These are phyloP conservation scores for Pogona vitticeps DNA, from an alignment of 2,113 vertebrate genomes.

Conservation along the genomic window DNA sequence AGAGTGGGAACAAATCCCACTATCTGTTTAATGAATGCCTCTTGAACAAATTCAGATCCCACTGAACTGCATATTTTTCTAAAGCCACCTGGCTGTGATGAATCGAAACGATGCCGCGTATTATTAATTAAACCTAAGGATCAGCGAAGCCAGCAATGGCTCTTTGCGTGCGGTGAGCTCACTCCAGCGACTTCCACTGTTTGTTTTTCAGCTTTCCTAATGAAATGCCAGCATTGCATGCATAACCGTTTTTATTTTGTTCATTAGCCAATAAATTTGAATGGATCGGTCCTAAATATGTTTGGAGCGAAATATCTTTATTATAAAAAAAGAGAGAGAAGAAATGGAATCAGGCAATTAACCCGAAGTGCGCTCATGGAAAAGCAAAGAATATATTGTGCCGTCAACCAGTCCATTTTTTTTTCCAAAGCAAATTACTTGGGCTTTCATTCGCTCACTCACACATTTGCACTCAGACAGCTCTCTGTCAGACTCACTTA, in stretches of 20 bases:
- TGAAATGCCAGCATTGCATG: conserved; percentile 62
- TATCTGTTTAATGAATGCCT: neutral
- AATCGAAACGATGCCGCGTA: conserved; percentile 59
- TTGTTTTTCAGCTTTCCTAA: conserved; percentile 59
- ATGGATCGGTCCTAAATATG: conserved; percentile 59
- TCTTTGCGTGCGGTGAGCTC: conserved; percentile 37
- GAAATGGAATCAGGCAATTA: conserved; percentile 48
- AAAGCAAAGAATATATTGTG: conserved; percentile 46
- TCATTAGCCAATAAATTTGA: conserved; percentile 60
- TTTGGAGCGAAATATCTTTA: conserved; percentile 63
- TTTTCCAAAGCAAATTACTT: too few relatives aligned
- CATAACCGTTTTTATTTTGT: conserved; percentile 47
- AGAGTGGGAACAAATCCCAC: neutral
- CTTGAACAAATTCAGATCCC: neutral
- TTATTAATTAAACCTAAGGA: conserved; percentile 69
- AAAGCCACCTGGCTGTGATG: conserved; percentile 55
- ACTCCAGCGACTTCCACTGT: conserved; percentile 58
- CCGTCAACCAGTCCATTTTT: neutral
- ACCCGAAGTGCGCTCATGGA: conserved; percentile 57
- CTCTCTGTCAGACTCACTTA: too few relatives aligned
- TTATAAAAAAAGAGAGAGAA: conserved; percentile 28
- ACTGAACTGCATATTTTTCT: conserved; percentile 29
- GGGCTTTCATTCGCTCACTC: too few relatives aligned
- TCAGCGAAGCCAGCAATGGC: conserved; percentile 55
- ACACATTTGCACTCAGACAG: too few relatives aligned